These are phyloP conservation scores for Florisuga fusca DNA, from an alignment of 2,797 vertebrate genomes.

Conservation along the genomic window DNA sequence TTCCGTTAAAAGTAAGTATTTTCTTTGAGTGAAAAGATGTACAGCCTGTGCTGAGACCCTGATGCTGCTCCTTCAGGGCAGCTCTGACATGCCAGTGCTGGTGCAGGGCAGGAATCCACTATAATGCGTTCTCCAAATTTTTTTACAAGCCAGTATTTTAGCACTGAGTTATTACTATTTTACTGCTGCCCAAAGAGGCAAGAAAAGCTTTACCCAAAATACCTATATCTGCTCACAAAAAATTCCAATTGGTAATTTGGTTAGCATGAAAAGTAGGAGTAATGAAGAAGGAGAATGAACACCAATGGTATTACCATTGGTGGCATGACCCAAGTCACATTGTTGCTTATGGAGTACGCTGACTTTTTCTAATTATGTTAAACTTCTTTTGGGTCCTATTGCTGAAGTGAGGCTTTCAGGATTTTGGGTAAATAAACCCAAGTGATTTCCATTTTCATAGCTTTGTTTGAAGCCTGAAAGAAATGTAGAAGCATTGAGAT, in stretches of 20 bases:
- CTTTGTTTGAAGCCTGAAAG: background rate
- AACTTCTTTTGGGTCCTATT: background rate
- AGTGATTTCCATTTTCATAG: rapidly evolving
- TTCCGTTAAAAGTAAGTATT: background rate
- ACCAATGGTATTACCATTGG: background rate
- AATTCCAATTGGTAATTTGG: background rate
- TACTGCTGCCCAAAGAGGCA: background rate
- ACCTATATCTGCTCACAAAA: background rate
- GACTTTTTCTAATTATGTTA: background rate
- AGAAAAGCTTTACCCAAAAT: background rate
- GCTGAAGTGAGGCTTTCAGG: background rate
- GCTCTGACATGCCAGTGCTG: background rate
- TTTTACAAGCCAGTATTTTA: background rate
- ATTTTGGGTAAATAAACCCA: background rate
- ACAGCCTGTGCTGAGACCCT: background rate
- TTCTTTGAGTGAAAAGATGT: background rate
- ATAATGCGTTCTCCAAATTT: background rate
- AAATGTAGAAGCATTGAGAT: background rate
- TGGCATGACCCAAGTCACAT: background rate
- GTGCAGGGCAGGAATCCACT: background rate
- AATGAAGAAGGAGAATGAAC: background rate
- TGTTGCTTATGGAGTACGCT: background rate
- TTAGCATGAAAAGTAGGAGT: background rate
- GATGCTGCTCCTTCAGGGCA: background rate
- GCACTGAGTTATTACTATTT: background rate